phyloP scores from a whole-genome alignment of 2,888 invertebrate genomes.

The Ceraclea dissimilis region DNA sequence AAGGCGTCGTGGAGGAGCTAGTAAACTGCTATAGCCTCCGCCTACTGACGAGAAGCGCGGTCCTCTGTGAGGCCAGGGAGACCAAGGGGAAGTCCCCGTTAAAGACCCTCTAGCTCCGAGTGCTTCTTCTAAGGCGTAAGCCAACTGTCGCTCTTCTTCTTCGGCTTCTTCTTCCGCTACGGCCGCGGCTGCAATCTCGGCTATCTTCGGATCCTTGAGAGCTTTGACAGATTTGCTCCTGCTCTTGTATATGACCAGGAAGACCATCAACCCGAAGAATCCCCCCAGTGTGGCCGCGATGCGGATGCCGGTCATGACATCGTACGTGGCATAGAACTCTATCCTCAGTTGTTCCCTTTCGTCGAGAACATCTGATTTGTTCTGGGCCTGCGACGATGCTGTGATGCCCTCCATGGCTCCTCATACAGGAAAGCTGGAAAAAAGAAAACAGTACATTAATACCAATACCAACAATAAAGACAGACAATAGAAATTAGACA shows the following conservation, averaged over 20 bases:
- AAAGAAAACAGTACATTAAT: not conserved
- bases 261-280: slow-evolving; percentile 86
- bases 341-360: slow-evolving; percentile 65
- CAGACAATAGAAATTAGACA: too few species aligned
- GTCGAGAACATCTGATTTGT: slow-evolving; percentile 23
- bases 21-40: slow-evolving; percentile 63
- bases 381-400: slow-evolving; percentile 9
- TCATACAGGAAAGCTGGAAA: not conserved
- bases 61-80: slow-evolving; percentile 32
- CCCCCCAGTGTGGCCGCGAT: slow-evolving; percentile 88
- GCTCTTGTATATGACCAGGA: slow-evolving; percentile 86
- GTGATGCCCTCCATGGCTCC: slow-evolving; percentile 18
- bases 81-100: slow-evolving; percentile 55
- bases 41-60: slow-evolving; percentile 49
- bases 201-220: slow-evolving; percentile 71
- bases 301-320: slow-evolving; percentile 88
- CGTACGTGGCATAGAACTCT: slow-evolving; percentile 84
- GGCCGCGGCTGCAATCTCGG: slow-evolving; percentile 70
- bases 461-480: too few species aligned
- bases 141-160: slow-evolving; percentile 66
- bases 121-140: slow-evolving; percentile 64
- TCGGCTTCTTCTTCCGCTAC: slow-evolving; percentile 59
- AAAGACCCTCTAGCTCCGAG: slow-evolving; percentile 50
- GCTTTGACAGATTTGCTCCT: slow-evolving; percentile 70
- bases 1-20: slow-evolving; percentile 60